Base-by-base conservation (phyloP, 2,113 vertebrate species). In the Ploceus nigricollis region DNA sequence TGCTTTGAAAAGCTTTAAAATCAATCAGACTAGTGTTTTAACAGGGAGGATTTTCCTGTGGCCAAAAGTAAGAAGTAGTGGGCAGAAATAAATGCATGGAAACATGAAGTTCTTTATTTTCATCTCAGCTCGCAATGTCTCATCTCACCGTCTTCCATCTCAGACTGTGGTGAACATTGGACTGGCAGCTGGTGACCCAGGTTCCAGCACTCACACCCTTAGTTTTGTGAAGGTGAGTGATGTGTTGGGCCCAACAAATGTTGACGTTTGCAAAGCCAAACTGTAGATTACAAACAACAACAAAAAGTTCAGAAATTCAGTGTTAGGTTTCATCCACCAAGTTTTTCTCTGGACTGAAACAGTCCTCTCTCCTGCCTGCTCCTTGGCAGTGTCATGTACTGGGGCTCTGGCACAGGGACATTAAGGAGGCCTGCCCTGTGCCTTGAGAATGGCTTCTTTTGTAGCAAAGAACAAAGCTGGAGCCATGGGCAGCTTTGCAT, bases 161-260 rank as follows among this genome's bases (percentile, higher is more conserved):
- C 79, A 86, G 72, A 83, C 93, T 24, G 87, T 85, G 63, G 64
- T 94, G 57, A 95, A 87, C 13, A 45, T 44, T 60, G 94, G 79
- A 42, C 37, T 5, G 4, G 58, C 64, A 71, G 70, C 89, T 39
- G 40, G 68, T 58, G 78, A 81, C 24, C 44, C 77, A 18, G 61
- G 70, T 30, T 73, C 79, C 66, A 96, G 89, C 66, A 75, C 37
- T 79, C 89, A 84, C 28, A 51, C 93, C 27, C 79, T 97, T 37
- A 95, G 73, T 48, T 75, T 97, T 60, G 61, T 96, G 82, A 97
- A 97, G 97, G 97, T 98, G 81, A 94, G 94, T 82, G 39, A 11
- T 71, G 24, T n/a, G 13, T 54, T 77, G 6, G 13, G 11, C 35
- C 17, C 31, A 60, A 25, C 6, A 71, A 42, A 40, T 75, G 51